phyloP scores from a whole-genome alignment of 1,140 invertebrate genomes.

The Panagrolaimus sp. region DNA sequence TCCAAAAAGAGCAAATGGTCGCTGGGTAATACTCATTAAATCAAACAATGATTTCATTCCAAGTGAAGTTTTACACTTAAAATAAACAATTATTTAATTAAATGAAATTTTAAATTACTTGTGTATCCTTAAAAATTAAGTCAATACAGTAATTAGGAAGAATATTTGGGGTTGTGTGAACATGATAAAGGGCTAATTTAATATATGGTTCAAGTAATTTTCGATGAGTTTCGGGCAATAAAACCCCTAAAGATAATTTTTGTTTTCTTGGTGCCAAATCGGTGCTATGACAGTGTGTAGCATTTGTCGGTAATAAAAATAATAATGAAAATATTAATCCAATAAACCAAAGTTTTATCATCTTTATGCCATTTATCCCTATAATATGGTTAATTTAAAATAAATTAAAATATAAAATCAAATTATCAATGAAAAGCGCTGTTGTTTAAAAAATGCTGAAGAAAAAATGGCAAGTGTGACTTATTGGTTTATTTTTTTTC shows the following conservation, averaged over 20 bases:
- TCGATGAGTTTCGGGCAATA: constrained; percentile 42
- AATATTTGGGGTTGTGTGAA: constrained; percentile 38
- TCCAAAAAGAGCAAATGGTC: constrained; percentile 89
- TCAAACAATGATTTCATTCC: constrained; percentile 96
- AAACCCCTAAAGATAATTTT: constrained; percentile 34
- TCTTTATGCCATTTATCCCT: neutral
- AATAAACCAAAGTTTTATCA: neutral
- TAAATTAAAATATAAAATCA: too few relatives aligned
- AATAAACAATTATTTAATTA: constrained; percentile 34
- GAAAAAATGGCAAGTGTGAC: too few relatives aligned
- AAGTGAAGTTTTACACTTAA: constrained; percentile 92
- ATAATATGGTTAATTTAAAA: too few relatives aligned
- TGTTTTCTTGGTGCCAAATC: constrained; percentile 5
- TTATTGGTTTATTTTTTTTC: too few relatives aligned
- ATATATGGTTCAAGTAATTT: constrained; percentile 40
- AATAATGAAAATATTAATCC: neutral
- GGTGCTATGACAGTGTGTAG: neutral
- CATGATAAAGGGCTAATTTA: constrained; percentile 45
- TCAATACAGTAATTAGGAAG: constrained; percentile 46
- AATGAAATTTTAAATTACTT: constrained; percentile 32
- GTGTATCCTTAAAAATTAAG: constrained; percentile 51
- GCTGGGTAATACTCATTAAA: constrained; percentile 83
- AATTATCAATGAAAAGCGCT: too few relatives aligned
- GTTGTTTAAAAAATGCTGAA: too few relatives aligned
- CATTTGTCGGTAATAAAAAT: neutral